phyloP scores from a whole-genome alignment of 2,113 vertebrate species.

The Accipiter cooperii region DNA sequence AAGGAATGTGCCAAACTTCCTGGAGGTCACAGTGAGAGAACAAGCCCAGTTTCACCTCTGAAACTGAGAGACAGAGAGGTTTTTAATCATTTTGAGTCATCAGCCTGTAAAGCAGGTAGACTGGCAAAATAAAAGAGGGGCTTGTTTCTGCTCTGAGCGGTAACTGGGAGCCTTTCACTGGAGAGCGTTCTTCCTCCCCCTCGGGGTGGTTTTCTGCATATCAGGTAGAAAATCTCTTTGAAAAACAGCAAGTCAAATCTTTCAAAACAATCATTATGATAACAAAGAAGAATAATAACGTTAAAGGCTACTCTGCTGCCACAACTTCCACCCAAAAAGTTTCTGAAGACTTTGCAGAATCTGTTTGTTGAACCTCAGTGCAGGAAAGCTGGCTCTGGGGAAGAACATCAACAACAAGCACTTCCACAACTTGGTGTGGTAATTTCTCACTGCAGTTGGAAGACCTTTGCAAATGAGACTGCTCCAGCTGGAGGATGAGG shows the following conservation, averaged over 20 bases:
- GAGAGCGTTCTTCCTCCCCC: slow-evolving; percentile 41
- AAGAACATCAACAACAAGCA: background rate
- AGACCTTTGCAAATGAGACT: background rate
- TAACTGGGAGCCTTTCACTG: slow-evolving; percentile 34
- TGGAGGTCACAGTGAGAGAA: slow-evolving; percentile 21
- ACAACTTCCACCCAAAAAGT: background rate
- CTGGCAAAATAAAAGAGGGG: background rate
- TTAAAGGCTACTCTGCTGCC: background rate
- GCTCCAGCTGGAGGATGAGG: background rate
- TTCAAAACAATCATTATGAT: slow-evolving; percentile 35
- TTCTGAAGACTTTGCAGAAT: background rate
- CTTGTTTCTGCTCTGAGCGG: slow-evolving; percentile 8
- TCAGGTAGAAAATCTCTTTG: slow-evolving; percentile 52
- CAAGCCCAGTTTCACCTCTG: slow-evolving; percentile 11
- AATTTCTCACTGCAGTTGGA: background rate
- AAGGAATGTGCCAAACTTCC: slow-evolving; percentile 44
- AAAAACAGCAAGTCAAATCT: slow-evolving; percentile 34
- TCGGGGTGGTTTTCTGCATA: slow-evolving; percentile 24
- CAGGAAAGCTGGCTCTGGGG: background rate
- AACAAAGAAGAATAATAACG: background rate
- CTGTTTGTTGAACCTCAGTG: background rate
- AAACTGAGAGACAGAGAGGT: background rate
- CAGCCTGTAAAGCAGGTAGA: slow-evolving; percentile 13
- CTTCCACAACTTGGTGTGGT: background rate
- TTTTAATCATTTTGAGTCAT: slow-evolving; percentile 16